Conservation (phyloP, 2,888 invertebrate species). For the Lordiphosa andalusiaca region DNA sequence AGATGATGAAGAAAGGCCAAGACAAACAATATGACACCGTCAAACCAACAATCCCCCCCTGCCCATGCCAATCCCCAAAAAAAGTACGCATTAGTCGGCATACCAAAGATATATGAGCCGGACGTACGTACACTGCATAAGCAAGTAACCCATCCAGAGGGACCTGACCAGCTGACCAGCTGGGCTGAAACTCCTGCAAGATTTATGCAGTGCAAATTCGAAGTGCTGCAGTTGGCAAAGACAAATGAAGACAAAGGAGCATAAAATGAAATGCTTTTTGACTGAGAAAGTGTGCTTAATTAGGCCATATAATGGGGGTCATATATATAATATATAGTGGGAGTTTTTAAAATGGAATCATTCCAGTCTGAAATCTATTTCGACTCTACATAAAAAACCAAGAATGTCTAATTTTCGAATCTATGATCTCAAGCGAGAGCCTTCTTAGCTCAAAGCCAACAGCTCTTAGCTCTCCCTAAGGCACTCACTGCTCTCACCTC, state of each 20-base stretch:
- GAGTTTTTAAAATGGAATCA: no score
- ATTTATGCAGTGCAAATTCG: constrained; percentile 17
- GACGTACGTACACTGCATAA: constrained; percentile 43
- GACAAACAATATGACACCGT: constrained; percentile 56
- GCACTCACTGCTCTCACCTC: no score
- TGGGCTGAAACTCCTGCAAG: constrained; percentile 4
- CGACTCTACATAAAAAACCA: no score
- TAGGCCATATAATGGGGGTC: no score
- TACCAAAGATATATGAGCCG: constrained; percentile 48
- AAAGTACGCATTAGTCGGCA: constrained; percentile 22
- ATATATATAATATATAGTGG: no score
- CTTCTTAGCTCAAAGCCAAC: no score
- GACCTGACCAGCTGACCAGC: constrained; percentile 2
- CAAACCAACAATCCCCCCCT: constrained; percentile 18
- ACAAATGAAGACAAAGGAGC: constrained; percentile 3
- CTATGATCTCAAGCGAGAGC: no score
- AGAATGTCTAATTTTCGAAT: no score
- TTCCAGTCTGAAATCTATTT: no score
- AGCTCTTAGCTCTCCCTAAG: no score
- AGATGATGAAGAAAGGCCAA: constrained; percentile 18
- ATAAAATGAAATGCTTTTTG: constrained; percentile 26
- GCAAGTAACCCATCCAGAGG: constrained; percentile 14
- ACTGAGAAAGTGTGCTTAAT: no score
- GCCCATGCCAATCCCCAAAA: neutral
- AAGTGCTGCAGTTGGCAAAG: constrained; percentile 13